Conservation (phyloP, 2,797 vertebrate genomes). For the Clarias fuscus region DNA sequence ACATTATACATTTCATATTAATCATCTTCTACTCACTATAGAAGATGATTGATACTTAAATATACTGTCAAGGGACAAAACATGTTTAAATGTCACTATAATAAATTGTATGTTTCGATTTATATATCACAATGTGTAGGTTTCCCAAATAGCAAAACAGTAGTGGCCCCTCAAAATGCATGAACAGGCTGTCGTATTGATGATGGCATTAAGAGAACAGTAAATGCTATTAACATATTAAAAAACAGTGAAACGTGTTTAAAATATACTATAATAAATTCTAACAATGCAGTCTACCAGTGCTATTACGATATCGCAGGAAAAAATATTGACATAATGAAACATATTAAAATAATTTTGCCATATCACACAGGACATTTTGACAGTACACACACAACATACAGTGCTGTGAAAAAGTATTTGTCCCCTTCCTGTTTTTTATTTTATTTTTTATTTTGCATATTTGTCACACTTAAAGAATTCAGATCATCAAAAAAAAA, state of each 20-base stretch:
- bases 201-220: not conserved
- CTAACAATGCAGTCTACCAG: not conserved
- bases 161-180: not conserved
- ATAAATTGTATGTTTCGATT: not conserved
- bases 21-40: too few relatives aligned
- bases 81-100: not conserved
- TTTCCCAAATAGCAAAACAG: not conserved
- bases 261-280: not conserved
- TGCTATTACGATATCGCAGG: not conserved
- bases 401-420: not conserved
- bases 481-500: too few relatives aligned
- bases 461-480: too few relatives aligned
- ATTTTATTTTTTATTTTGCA: too few relatives aligned
- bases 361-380: not conserved
- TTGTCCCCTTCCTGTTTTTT: too few relatives aligned
- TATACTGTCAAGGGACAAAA: not conserved
- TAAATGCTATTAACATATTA: not conserved
- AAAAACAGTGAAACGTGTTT: not conserved
- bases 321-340: not conserved
- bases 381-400: not conserved
- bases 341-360: not conserved
- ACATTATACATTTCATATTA: not conserved
- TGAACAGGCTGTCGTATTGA: not conserved
- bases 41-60: not conserved
- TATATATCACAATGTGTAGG: not conserved